A percentile compares a stretch with the other conserved stretches of the same genome.
phyloP scores from a whole-genome alignment of 2,888 invertebrate genomes.

The Sesamia inferens region DNA sequence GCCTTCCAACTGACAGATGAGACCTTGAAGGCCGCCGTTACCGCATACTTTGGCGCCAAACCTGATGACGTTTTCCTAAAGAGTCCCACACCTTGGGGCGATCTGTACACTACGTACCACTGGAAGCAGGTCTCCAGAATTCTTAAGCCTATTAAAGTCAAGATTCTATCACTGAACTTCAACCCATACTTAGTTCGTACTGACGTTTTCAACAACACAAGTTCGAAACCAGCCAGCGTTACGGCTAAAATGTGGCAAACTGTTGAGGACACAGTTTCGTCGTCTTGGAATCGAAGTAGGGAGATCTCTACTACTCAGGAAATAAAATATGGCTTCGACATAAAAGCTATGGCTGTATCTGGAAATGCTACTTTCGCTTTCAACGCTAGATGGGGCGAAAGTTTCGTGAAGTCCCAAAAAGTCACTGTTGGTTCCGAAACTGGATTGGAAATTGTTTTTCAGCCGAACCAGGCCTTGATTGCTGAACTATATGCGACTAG shows the following conservation, averaged over 20 bases:
- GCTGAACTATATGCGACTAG: constrained; percentile 66
- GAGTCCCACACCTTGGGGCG: constrained; percentile 76
- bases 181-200: constrained; percentile 20
- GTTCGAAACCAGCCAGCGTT: constrained; percentile 2
- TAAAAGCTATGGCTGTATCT: constrained; percentile 40
- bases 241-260: constrained; percentile 14
- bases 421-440: constrained; percentile 47
- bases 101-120: constrained; percentile 68
- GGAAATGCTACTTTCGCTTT: constrained; percentile 39
- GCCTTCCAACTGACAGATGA: constrained; percentile 69
- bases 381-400: constrained; percentile 49
- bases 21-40: constrained; percentile 65
- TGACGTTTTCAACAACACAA: constrained; percentile 49
- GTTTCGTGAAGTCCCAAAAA: constrained; percentile 19
- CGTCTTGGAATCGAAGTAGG: constrained; percentile 35
- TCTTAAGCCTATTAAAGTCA: constrained; percentile 62
- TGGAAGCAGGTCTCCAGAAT: constrained; percentile 72
- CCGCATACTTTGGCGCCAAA: constrained; percentile 61
- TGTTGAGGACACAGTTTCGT: constrained; percentile 49
- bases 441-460: constrained; percentile 53
- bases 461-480: constrained; percentile 65
- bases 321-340: constrained; percentile 46
- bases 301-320: constrained; percentile 13
- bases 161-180: constrained; percentile 22
- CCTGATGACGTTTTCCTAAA: constrained; percentile 60